Evolutionary conservation across 2,113 vertebrate genomes (phyloP), one percentile per base, ranked within the genome.

Genomic region (Callopanchax toddi): DNA sequence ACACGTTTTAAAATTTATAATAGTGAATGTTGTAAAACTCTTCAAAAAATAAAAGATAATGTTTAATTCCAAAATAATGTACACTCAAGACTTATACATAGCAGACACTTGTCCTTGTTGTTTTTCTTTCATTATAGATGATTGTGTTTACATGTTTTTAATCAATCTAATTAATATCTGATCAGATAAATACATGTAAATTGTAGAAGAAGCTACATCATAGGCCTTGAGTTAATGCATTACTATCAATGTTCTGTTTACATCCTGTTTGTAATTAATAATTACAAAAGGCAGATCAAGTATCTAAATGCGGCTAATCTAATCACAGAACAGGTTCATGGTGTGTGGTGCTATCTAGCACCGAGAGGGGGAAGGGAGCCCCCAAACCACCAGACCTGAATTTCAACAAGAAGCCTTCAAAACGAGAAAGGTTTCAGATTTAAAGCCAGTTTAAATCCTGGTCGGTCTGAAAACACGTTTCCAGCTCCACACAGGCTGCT

Each of bases 291-390:
- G 15, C 39, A 16, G 15, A 40, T 43, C 6, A 43, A 6, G 16
- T 16, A 9, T 2, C 16, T 43, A 17, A 9, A 43, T 8, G 16
- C 1, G 40, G 16, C 15, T 4, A 1, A 11, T 51, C 16, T 51
- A 11, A 51, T 49, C 40, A 32, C 50, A 73, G 18, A 12, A 29
- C 43, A 46, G 34, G 25, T 13, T 37, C 11, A 9, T 11, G 12
- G 12, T 37, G 1, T 37, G 36, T 13, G 10, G 36, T 12, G 36
- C 49, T 15, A 13, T 23, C 60, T 17, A 18, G 60, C 57, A 48
- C n/a, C 34, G 45, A 5, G 48, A 39, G 40, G 66, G 60, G 57
- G 63, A 13, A 57, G 55, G 61, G 61, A 53, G 40, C 15, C 54
- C 10, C 18, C 0, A 37, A 37, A 37, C 36, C 4, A 45, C 21